Conservation (phyloP, 2,888 invertebrate genomes). For the Lochmaea capreae region DNA sequence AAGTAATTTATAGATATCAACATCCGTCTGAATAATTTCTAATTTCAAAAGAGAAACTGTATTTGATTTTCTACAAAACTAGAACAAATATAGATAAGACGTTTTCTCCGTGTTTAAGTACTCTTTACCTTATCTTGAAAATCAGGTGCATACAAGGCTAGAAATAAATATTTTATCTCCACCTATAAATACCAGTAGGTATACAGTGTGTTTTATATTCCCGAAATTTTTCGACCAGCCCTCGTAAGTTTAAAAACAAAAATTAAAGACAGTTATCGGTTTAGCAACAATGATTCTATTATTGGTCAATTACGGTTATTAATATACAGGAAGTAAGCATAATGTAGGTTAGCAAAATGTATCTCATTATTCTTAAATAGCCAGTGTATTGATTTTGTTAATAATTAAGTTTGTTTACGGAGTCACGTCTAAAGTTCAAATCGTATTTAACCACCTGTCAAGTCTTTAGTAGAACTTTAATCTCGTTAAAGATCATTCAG, state of each 20-base stretch:
- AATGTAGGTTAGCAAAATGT: neutral
- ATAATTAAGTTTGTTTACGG: neutral
- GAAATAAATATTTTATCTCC: no score
- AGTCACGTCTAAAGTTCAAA: neutral
- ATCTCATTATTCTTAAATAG: neutral
- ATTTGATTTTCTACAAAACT: neutral
- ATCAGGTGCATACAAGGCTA: no score
- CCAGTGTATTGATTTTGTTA: neutral
- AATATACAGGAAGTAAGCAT: slow-evolving; percentile 4
- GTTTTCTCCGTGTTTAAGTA: no score
- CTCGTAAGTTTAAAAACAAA: neutral
- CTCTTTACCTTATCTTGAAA: no score
- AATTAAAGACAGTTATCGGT: neutral
- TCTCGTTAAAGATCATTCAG: neutral
- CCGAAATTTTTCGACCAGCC: neutral
- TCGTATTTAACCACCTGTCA: neutral
- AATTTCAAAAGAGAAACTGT: neutral
- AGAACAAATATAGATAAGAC: neutral
- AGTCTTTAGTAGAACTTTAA: neutral
- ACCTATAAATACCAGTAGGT: no score
- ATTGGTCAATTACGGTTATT: slow-evolving; percentile 11
- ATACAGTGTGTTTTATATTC: no score
- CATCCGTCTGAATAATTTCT: neutral
- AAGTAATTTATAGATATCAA: neutral
- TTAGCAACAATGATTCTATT: neutral